Evolutionary conservation across 1,140 invertebrate species (phyloP).

Genomic region (Drusus annulatus): DNA sequence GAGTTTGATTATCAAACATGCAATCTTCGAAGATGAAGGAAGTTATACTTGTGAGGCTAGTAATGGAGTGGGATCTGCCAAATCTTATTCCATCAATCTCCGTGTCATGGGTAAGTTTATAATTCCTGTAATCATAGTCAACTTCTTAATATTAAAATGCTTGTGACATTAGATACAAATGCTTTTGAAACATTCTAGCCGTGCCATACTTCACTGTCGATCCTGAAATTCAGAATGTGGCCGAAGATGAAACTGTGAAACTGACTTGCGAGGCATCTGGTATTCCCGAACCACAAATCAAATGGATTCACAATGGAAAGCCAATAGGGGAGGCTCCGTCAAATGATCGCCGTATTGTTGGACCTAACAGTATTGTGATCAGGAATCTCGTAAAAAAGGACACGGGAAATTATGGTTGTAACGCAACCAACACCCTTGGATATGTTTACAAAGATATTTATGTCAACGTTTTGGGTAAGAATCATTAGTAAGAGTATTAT

Average conservation of each 20-base stretch:
- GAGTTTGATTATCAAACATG: constrained; percentile 88
- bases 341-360: constrained; percentile 81
- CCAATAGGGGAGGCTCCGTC: constrained; percentile 83
- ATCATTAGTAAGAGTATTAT: too few relatives aligned
- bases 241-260: constrained; percentile 91
- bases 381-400: constrained; percentile 89
- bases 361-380: constrained; percentile 85
- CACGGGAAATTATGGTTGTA: constrained; percentile 98
- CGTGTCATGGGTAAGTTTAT: constrained; percentile 78
- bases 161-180: constrained; percentile 1
- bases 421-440: constrained; percentile 97
- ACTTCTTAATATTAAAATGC: not conserved
- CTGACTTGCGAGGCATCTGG: constrained; percentile 93
- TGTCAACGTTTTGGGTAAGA: constrained; percentile 91
- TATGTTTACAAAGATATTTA: constrained; percentile 99
- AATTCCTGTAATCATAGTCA: not conserved
- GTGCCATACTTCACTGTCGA: constrained; percentile 94
- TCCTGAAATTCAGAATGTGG: constrained; percentile 89
- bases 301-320: constrained; percentile 98
- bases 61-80: constrained; percentile 88
- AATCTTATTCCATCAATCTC: constrained; percentile 88
- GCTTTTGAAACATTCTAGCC: constrained; percentile 69
- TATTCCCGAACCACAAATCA: constrained; percentile 89
- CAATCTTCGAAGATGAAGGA: constrained; percentile 89
- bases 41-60: constrained; percentile 92